Conservation (phyloP, 2,113 vertebrate genomes). For the Lasiurus cinereus region DNA sequence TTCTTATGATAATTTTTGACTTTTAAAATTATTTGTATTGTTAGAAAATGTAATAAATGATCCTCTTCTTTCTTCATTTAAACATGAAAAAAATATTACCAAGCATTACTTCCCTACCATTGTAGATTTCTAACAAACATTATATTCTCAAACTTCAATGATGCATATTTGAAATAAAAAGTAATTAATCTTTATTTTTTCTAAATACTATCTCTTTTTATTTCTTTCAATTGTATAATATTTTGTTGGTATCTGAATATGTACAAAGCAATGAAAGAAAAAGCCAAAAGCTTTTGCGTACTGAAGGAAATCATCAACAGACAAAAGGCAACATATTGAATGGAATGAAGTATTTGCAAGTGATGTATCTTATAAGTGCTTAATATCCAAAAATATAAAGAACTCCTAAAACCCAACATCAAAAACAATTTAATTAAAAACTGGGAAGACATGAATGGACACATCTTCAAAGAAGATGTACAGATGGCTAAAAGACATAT, state of each 20-base stretch:
- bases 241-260: neutral
- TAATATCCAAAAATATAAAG: neutral
- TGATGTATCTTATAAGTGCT: neutral
- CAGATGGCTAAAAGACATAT: neutral
- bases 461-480: neutral
- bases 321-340: neutral
- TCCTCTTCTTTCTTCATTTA: constrained; percentile 45
- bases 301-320: neutral
- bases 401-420: neutral
- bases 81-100: neutral
- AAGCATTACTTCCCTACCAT: neutral
- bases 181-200: neutral
- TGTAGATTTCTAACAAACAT: neutral
- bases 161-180: constrained; percentile 32
- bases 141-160: neutral
- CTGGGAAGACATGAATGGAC: neutral
- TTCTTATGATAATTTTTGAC: neutral
- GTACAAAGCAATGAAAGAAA: neutral
- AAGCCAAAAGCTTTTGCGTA: neutral
- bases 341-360: neutral
- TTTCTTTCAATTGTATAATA: constrained; percentile 7
- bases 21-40: neutral
- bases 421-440: neutral
- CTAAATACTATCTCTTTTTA: neutral
- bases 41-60: neutral